Percentiles rank a stretch among this genome's conserved stretches.
Conservation (phyloP, 2,888 invertebrate species). For the Tipula helvola region DNA sequence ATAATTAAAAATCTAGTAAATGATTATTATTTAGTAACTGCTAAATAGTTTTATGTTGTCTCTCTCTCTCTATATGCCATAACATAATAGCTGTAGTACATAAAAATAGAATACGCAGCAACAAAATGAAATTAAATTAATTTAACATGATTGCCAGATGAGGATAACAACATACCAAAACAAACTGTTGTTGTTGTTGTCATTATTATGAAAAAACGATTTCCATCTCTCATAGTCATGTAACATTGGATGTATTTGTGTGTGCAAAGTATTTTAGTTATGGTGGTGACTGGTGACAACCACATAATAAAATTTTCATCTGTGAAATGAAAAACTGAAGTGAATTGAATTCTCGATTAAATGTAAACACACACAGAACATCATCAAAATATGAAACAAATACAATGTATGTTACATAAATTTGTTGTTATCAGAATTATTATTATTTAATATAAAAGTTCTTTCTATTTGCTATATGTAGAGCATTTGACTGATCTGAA, state of each 20-base stretch:
- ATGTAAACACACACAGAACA: background rate
- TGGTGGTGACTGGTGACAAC: background rate
- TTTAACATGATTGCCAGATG: background rate
- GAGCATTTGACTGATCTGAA: background rate
- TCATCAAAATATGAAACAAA: background rate
- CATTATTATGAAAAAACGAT: background rate
- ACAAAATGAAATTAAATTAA: background rate
- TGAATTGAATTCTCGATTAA: background rate
- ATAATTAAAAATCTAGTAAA: background rate
- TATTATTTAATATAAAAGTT: too few relatives aligned
- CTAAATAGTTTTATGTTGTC: background rate
- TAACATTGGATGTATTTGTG: background rate
- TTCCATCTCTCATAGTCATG: background rate
- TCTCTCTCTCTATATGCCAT: background rate
- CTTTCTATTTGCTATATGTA: background rate
- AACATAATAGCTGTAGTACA: background rate
- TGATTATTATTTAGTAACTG: background rate
- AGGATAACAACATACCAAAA: background rate
- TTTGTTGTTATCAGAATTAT: background rate
- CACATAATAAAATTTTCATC: background rate
- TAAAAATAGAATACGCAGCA: background rate
- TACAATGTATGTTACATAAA: background rate
- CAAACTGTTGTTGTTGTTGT: background rate
- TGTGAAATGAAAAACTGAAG: background rate
- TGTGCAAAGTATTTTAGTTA: background rate